phyloP scores from a whole-genome alignment of 2,113 vertebrate species.

The Probosciger aterrimus region DNA sequence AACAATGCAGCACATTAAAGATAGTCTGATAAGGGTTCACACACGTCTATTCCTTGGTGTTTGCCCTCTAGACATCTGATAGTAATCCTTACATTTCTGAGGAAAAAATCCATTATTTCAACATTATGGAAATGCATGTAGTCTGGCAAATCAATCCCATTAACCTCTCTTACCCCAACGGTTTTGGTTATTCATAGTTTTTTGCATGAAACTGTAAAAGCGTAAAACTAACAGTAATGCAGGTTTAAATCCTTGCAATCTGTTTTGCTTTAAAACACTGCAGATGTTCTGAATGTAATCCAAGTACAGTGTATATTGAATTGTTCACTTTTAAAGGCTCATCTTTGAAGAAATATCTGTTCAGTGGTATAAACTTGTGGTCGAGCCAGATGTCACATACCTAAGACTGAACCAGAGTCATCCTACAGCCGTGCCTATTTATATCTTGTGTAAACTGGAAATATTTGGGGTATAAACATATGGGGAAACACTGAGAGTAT shows the following conservation, averaged over 20 bases:
- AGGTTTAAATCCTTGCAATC: constrained; percentile 7
- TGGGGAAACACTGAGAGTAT: not conserved
- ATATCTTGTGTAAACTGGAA: not conserved
- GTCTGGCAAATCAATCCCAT: constrained; percentile 10
- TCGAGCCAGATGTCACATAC: not conserved
- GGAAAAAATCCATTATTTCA: not conserved
- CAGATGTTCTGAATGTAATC: not conserved
- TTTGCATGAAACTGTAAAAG: not conserved
- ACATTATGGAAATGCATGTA: not conserved
- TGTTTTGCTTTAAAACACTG: not conserved
- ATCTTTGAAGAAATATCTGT: not conserved
- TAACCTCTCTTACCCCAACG: not conserved
- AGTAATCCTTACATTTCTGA: constrained; percentile 3
- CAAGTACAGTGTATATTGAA: not conserved
- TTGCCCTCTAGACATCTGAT: not conserved
- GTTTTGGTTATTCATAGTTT: not conserved
- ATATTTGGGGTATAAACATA: not conserved
- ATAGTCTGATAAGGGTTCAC: constrained; percentile 6
- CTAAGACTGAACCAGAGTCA: not conserved
- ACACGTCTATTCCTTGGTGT: not conserved
- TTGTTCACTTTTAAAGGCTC: not conserved
- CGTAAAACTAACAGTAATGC: not conserved
- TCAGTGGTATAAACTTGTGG: not conserved
- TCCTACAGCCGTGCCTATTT: not conserved
- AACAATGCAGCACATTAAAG: constrained; percentile 1